Evolutionary conservation across 2,888 invertebrate species (phyloP), one percentile per base, ranked within the genome.

Genomic region (Xestoiulus laeticollis): DNA sequence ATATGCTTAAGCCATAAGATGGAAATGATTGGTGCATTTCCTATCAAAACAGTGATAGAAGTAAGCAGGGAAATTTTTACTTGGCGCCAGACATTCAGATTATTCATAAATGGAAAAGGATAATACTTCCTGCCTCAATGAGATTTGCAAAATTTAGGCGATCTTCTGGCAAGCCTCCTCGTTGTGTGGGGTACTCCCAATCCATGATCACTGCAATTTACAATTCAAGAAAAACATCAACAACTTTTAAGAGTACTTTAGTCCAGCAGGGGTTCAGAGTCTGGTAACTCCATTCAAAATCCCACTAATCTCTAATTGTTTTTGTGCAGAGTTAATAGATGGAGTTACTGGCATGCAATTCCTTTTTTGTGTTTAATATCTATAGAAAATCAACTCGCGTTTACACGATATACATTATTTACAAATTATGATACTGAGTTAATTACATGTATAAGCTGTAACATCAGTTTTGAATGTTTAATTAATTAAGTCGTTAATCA

Each of bases 231-330:
- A 48, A 10, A 48, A 48, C 12, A 48, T 48, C 16, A 48, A 16
- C 48, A 48, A 48, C 48, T 48, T 48, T 97, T 97, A 91, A 97
- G 95, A 90, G 97, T 97, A 38, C 95, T 95, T 90, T 96, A 95
- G 87, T 96, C 95, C 90, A 38, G 38, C 38, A 38, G 38, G 3
- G 38, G 38, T 38, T 38, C 38, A 6, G 38, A 38, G 38, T n/a
- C n/a, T n/a, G n/a, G n/a, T n/a, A n/a, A n/a, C n/a, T n/a, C n/a
- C n/a, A n/a, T n/a, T n/a, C n/a, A n/a, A n/a, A n/a, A n/a, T n/a
- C n/a, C n/a, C n/a, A n/a, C n/a, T n/a, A n/a, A n/a, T n/a, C n/a
- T n/a, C n/a, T n/a, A n/a, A n/a, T n/a, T n/a, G n/a, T n/a, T n/a
- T n/a, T n/a, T n/a, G n/a, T 95, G 19, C 19, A 93, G 92, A 90